These are phyloP conservation scores for Heterocephalus glaber DNA, from an alignment of 2,113 vertebrate genomes.

Conservation along the genomic window DNA sequence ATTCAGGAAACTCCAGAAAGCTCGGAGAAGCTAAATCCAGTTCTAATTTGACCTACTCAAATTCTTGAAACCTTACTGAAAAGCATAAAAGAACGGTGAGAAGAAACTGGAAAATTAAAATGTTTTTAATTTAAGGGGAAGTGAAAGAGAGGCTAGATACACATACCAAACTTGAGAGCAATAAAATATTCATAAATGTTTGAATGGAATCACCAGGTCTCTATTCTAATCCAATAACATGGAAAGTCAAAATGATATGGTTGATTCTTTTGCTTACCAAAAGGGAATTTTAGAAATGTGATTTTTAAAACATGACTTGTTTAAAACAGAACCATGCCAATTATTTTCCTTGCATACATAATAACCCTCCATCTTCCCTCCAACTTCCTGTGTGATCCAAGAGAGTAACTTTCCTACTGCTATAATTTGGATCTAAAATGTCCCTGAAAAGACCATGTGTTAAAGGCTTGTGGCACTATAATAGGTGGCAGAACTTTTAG, in stretches of 20 bases:
- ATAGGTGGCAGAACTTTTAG: not conserved
- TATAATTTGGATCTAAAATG: not conserved
- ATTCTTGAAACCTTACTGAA: not conserved
- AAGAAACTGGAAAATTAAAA: slow-evolving; percentile 31
- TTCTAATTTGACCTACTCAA: slow-evolving; percentile 12
- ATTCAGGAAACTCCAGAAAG: slow-evolving; percentile 48
- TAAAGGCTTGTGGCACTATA: not conserved
- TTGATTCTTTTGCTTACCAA: slow-evolving; percentile 54
- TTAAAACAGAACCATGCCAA: slow-evolving; percentile 62
- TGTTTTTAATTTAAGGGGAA: not conserved
- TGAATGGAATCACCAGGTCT: slow-evolving; percentile 47
- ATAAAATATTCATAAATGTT: slow-evolving; percentile 67
- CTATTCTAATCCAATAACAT: slow-evolving; percentile 55
- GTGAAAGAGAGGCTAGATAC: slow-evolving; percentile 12
- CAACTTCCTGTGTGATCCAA: slow-evolving; percentile 30
- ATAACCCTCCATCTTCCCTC: not conserved
- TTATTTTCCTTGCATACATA: slow-evolving; percentile 49
- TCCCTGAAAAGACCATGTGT: not conserved
- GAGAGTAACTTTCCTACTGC: slow-evolving; percentile 23
- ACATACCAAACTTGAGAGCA: slow-evolving; percentile 3
- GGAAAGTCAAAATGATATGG: slow-evolving; percentile 59
- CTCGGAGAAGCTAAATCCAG: slow-evolving; percentile 27
- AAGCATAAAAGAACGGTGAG: not conserved
- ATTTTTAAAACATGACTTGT: not conserved
- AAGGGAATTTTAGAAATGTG: slow-evolving; percentile 66